A percentile compares a stretch with the other conserved stretches of the same genome.
Evolutionary conservation across 2,113 vertebrate species (phyloP).

Genomic region (Boulengeromyrus knoepffleri): DNA sequence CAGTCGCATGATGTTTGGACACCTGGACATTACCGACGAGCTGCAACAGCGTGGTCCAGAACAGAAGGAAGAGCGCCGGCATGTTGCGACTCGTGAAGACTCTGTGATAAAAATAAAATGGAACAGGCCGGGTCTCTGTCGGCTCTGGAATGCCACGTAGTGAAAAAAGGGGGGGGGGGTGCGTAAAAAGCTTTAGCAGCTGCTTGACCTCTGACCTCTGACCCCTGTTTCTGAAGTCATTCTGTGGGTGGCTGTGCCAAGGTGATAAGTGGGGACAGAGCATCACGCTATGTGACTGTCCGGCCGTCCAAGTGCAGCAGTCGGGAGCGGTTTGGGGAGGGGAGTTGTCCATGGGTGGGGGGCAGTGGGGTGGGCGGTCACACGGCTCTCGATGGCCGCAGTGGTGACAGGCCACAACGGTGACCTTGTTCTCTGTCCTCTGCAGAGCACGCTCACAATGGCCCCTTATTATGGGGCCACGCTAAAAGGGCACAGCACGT

Average conservation of each 20-base stretch:
- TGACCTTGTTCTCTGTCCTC: conserved; percentile 26
- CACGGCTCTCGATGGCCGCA: background rate
- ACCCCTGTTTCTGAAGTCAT: conserved; percentile 36
- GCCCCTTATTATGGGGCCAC: background rate
- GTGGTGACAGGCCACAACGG: conserved; percentile 20
- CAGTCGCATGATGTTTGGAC: background rate
- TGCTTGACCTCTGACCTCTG: conserved; percentile 55
- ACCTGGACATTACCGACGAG: background rate
- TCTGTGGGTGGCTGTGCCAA: conserved; percentile 27
- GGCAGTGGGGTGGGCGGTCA: background rate
- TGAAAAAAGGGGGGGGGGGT: conserved; percentile 27
- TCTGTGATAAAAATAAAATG: background rate
- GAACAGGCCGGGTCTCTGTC: conserved; percentile 19
- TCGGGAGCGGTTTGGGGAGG: background rate
- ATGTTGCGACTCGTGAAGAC: background rate
- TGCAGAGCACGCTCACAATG: conserved; percentile 3
- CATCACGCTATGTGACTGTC: conserved; percentile 23
- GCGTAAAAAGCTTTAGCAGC: conserved; percentile 59
- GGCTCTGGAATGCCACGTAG: conserved; percentile 46
- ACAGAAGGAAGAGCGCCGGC: background rate
- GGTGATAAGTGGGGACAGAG: background rate
- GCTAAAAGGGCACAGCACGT: conserved; percentile 6
- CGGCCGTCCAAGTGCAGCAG: background rate
- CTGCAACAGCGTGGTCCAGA: background rate
- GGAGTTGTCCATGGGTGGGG: background rate